Conservation (phyloP, 2,113 vertebrate genomes). For the Hipposideros armiger region DNA sequence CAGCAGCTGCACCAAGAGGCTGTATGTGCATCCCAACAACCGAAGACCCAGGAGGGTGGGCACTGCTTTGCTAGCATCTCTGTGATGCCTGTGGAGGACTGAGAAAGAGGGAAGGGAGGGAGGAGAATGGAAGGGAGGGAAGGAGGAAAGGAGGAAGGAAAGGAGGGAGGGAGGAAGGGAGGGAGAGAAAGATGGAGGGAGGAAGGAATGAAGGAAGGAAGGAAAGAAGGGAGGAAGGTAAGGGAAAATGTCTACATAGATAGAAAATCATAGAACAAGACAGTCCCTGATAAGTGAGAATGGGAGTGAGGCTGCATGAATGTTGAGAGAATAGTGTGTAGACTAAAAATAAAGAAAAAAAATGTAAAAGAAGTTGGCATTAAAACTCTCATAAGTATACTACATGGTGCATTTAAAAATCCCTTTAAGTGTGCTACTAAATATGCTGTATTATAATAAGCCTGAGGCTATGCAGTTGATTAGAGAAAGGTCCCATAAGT, state of each 20-base stretch:
- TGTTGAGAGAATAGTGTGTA: neutral
- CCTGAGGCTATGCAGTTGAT: neutral
- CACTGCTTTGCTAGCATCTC: neutral
- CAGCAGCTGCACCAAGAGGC: neutral
- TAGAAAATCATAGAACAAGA: neutral
- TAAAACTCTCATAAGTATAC: neutral
- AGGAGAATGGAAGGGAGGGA: too few species aligned
- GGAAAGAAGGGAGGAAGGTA: too few species aligned
- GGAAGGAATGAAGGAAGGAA: neutral
- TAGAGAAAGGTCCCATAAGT: neutral
- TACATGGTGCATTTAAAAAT: neutral
- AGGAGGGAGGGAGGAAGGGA: too few species aligned
- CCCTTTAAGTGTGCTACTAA: neutral
- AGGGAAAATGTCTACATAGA: too few species aligned
- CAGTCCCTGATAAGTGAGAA: neutral
- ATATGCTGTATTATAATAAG: neutral
- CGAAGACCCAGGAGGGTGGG: neutral
- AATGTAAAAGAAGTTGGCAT: neutral
- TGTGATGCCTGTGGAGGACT: neutral
- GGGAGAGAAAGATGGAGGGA: neutral
- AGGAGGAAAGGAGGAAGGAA: neutral
- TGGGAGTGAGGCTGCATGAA: neutral
- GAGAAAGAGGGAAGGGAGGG: neutral
- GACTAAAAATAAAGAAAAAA: neutral
- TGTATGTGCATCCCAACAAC: too few species aligned